A percentile compares a stretch with the other conserved stretches of the same genome.
These are phyloP conservation scores for Hyppa rectilinea DNA, from an alignment of 2,888 invertebrate genomes.

Conservation along the genomic window DNA sequence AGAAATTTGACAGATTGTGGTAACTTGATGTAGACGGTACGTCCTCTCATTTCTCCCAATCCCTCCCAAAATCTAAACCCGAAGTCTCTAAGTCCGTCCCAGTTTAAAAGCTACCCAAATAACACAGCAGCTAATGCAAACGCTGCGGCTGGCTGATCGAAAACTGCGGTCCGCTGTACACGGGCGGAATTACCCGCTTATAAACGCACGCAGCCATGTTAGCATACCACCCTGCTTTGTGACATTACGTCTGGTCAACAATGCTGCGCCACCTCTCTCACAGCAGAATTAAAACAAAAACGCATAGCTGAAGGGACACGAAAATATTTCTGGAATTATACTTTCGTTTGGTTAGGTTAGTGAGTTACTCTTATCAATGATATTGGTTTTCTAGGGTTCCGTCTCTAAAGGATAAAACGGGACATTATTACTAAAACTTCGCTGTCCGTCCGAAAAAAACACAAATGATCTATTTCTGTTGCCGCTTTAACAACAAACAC, in stretches of 20 bases:
- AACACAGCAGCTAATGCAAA: conserved; percentile 60
- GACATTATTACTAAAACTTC: no score
- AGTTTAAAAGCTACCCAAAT: conserved; percentile 42
- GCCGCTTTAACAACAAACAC: no score
- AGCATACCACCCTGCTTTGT: conserved; percentile 32
- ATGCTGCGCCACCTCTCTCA: conserved; percentile 20
- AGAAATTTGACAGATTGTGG: no score
- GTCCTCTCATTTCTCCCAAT: not conserved
- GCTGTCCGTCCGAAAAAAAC: no score
- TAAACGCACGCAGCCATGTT: conserved; percentile 53
- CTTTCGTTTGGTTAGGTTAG: not conserved
- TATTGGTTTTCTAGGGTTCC: no score
- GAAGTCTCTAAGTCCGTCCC: conserved; percentile 20
- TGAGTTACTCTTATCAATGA: not conserved
- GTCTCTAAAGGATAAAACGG: no score
- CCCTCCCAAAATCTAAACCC: not conserved
- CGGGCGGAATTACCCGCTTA: conserved; percentile 70
- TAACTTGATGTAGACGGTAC: no score
- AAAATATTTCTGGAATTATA: not conserved
- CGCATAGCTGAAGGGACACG: not conserved
- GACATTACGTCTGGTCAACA: conserved; percentile 12
- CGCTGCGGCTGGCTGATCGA: conserved; percentile 72
- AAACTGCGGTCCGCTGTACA: conserved; percentile 77
- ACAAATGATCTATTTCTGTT: no score
- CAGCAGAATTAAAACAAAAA: not conserved